Conservation (phyloP, 2,797 vertebrate genomes). For the Sebastes minor region DNA sequence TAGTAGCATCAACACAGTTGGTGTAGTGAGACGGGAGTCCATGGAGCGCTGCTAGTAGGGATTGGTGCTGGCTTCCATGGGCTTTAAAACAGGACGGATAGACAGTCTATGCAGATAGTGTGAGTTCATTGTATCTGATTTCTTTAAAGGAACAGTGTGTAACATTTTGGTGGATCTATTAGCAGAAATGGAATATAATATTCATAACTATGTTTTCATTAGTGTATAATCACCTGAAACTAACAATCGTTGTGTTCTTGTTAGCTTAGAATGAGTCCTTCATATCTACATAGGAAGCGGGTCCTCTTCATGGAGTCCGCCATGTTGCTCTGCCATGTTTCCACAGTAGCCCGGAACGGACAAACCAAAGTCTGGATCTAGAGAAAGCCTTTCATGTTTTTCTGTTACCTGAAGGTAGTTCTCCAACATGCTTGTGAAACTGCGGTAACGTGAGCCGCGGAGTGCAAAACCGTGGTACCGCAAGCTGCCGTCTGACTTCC, state of each 20-base stretch:
- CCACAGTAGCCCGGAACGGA: background rate
- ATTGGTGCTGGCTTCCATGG: conserved; percentile 9
- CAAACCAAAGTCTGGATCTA: background rate
- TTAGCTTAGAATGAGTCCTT: background rate
- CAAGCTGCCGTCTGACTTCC: accelerated
- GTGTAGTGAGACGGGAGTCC: background rate
- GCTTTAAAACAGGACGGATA: background rate
- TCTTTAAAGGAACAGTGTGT: background rate
- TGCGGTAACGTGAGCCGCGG: accelerated
- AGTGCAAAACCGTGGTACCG: background rate
- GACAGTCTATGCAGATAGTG: background rate
- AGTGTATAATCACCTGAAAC: background rate
- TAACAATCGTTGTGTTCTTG: background rate
- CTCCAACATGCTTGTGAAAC: too few species aligned
- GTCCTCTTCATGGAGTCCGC: too few species aligned
- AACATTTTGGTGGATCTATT: background rate
- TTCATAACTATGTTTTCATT: background rate
- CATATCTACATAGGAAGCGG: background rate
- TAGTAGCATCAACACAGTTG: background rate
- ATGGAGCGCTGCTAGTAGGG: conserved; percentile 5
- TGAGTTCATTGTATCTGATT: background rate
- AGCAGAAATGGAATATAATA: background rate
- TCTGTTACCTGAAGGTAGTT: background rate
- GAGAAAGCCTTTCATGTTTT: background rate
- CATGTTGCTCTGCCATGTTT: background rate